Base-by-base conservation (phyloP, 2,888 invertebrate genomes). In the Orchestes rusci region DNA sequence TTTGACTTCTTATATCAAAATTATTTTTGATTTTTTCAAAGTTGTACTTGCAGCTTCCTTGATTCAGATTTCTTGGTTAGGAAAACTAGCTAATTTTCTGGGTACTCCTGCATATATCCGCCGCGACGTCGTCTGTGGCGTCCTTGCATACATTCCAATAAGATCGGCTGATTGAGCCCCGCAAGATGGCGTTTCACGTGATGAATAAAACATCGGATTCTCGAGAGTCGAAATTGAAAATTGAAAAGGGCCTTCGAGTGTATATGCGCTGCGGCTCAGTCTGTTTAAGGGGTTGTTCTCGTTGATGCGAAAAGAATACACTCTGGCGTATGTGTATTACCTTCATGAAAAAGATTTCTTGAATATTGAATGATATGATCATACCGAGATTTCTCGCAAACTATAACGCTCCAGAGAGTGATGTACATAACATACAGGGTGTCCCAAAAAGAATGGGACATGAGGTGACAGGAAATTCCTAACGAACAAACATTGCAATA, bases 121-220 rank as follows among this genome's bases (percentile, higher is more conserved):
- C 19, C 20, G 27, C 32, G 46, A 38, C 38, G 33, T 30, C 48
- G 34, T 13, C 39, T 23, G 13, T 30, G 32, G n/a, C 36, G 60
- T 63, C 34, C 44, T 60, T 63, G 59, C 61, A 64, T 67, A 64
- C 65, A 65, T 68, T 64, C 65, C 67, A 66, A 66, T 66, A 64
- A 66, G 65, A 65, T 67, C 63, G 65, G 64, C 66, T 68, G 68
- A 68, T 69, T 67, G 67, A 66, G 67, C 64, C 66, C 60, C 64
- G 63, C 66, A 68, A 67, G 67, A 69, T 67, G 67, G 67, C 66
- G 66, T 65, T 65, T 64, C 65, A 65, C 66, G 68, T 68, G 67
- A 70, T 69, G 69, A 69, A 69, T 70, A 70, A 69, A 69, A 70
- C 69, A 70, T 70, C 68, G 66, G 39, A 45, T 41, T 38, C 42